Conservation (phyloP, 1,140 invertebrate genomes). For the Fopius arisanus region DNA sequence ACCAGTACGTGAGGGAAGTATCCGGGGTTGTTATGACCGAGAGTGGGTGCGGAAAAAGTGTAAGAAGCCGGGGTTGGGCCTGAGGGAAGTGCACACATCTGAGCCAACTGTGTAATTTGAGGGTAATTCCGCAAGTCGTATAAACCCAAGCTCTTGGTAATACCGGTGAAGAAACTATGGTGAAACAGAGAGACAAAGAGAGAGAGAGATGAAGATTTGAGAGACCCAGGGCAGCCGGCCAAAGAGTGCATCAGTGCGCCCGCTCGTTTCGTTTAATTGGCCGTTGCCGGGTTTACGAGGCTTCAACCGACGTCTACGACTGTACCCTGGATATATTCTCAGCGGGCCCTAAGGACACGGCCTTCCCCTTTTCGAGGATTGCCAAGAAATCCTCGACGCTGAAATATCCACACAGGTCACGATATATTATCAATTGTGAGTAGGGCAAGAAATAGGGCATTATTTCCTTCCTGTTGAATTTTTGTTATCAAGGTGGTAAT, state of each 20-base stretch:
- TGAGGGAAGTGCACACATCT: constrained; percentile 51
- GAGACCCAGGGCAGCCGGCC: constrained; percentile 38
- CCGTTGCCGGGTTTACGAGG: constrained; percentile 54
- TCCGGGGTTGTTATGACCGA: constrained; percentile 30
- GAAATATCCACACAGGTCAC: not conserved
- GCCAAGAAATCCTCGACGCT: not conserved
- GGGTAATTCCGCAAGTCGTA: constrained; percentile 56
- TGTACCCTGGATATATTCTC: not conserved
- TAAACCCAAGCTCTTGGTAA: constrained; percentile 48
- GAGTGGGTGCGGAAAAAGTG: constrained; percentile 39
- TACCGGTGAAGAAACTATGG: constrained; percentile 29
- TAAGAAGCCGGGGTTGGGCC: not conserved
- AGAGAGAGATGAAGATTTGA: not conserved
- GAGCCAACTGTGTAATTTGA: constrained; percentile 56
- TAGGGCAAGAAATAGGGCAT: not conserved
- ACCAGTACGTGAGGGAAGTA: not conserved
- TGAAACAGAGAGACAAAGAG: not conserved
- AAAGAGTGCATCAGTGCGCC: constrained; percentile 51
- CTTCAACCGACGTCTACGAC: constrained; percentile 42
- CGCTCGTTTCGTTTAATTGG: constrained; percentile 59
- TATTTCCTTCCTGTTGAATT: not conserved
- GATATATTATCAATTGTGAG: not conserved
- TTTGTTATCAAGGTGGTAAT: not conserved
- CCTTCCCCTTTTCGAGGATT: constrained; percentile 5
- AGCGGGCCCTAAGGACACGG: constrained; percentile 6